Evolutionary conservation across 2,888 invertebrate species (phyloP).

Genomic region (Drosophila leonis): DNA sequence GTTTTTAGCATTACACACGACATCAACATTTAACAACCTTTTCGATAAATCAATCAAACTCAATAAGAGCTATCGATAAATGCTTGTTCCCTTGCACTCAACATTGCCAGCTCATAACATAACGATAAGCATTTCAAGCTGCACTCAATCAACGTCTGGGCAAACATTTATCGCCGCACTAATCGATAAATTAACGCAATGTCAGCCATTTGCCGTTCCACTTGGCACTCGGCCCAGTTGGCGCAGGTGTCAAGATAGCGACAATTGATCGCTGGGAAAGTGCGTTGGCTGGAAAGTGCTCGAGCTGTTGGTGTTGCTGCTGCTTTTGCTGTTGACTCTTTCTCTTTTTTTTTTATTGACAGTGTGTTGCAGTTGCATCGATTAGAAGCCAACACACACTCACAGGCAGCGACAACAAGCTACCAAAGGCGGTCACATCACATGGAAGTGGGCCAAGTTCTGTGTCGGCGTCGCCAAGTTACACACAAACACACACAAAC

Average conservation of each 20-base stretch:
- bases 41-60: not conserved
- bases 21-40: not conserved
- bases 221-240: constrained; percentile 35
- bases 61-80: constrained; percentile 5
- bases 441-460: constrained; percentile 73
- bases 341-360: constrained; percentile 50
- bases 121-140: not conserved
- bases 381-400: constrained; percentile 43
- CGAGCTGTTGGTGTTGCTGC: not conserved
- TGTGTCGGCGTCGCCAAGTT: constrained; percentile 42
- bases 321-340: constrained; percentile 35
- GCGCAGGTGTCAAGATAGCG: constrained; percentile 44
- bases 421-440: constrained; percentile 67
- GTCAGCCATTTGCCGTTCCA: constrained; percentile 16
- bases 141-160: constrained; percentile 7
- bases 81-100: not conserved
- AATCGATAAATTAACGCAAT: constrained; percentile 36
- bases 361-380: constrained; percentile 51
- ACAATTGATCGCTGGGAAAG: constrained; percentile 38
- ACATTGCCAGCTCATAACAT: not conserved
- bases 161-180: constrained; percentile 15
- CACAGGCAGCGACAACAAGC: constrained; percentile 24
- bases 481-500: constrained; percentile 28
- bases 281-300: constrained; percentile 49
- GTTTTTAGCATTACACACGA: not conserved